Percentiles rank a stretch among this genome's conserved stretches.
Evolutionary conservation across 2,888 invertebrate species (phyloP).

Genomic region (Cacoxenus indagator): DNA sequence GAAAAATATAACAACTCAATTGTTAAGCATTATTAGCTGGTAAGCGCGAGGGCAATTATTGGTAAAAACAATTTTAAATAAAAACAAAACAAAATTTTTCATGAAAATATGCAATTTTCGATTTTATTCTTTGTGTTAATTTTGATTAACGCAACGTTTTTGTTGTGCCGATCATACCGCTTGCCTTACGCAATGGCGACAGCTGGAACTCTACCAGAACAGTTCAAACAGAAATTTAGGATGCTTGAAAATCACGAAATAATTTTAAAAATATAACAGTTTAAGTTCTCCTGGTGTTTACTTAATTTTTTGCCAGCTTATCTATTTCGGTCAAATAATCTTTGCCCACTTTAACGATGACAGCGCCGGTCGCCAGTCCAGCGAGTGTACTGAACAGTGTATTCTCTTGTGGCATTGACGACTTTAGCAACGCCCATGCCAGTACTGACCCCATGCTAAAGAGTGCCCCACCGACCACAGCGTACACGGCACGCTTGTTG

Average conservation of each 20-base stretch:
- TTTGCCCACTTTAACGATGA: slow-evolving; percentile 65
- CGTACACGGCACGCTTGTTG: slow-evolving; percentile 77
- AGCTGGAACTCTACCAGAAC: no score
- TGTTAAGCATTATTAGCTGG: slow-evolving; percentile 60
- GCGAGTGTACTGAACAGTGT: slow-evolving; percentile 59
- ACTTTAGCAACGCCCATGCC: slow-evolving; percentile 88
- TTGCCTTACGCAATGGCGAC: no score
- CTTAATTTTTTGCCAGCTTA: slow-evolving; percentile 53
- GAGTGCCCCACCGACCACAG: slow-evolving; percentile 79
- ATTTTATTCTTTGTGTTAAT: not conserved
- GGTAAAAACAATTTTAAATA: slow-evolving; percentile 58
- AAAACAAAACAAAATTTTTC: slow-evolving; percentile 35
- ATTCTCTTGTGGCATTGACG: slow-evolving; percentile 74
- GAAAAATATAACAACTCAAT: slow-evolving; percentile 54
- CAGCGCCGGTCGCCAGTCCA: slow-evolving; percentile 67
- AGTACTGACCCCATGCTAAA: slow-evolving; percentile 93
- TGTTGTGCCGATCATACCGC: not conserved
- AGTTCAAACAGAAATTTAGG: not conserved
- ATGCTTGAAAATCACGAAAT: not conserved
- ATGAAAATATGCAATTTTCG: slow-evolving; percentile 8
- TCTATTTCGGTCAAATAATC: slow-evolving; percentile 69
- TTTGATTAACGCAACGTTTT: not conserved
- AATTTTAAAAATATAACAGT: slow-evolving; percentile 1
- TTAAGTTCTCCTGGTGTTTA: no score
- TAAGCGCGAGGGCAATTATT: slow-evolving; percentile 61